These are phyloP conservation scores for Acipenser transmontanus DNA, from an alignment of 2,797 vertebrate species.

Conservation along the genomic window DNA sequence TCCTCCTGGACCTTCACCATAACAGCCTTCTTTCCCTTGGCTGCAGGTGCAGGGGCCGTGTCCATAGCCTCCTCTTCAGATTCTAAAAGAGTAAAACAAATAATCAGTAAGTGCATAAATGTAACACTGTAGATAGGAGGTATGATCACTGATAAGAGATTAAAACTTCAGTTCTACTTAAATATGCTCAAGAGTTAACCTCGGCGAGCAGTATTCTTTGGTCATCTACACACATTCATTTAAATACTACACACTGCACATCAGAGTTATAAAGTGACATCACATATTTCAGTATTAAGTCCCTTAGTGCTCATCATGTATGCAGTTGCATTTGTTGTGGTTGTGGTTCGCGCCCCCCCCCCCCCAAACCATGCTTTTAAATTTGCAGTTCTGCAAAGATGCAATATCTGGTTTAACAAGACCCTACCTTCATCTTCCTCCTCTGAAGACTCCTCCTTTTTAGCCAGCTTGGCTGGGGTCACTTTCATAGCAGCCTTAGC, in stretches of 20 bases:
- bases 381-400: too few species aligned
- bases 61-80: slow-evolving; percentile 89
- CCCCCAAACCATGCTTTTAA: too few species aligned
- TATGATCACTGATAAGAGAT: too few species aligned
- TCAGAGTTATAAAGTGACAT: slow-evolving; percentile 42
- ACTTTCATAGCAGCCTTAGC: slow-evolving; percentile 24
- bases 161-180: too few species aligned
- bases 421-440: slow-evolving; percentile 57
- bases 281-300: slow-evolving; percentile 73
- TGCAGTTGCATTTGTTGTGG: slow-evolving; percentile 17
- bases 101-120: background rate
- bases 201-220: too few species aligned
- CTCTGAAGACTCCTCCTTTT: slow-evolving; percentile 38
- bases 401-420: too few species aligned
- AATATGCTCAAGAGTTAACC: too few species aligned
- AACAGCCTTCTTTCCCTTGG: slow-evolving; percentile 76
- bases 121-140: too few species aligned
- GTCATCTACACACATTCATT: background rate
- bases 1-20: slow-evolving; percentile 77
- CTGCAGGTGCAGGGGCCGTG: slow-evolving; percentile 53
- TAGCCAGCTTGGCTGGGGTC: slow-evolving; percentile 27
- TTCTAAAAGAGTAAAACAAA: slow-evolving; percentile 43
- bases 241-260: background rate
- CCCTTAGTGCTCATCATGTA: slow-evolving; percentile 64
- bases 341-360: background rate